A percentile compares a stretch with the other conserved stretches of the same genome.
Evolutionary conservation across 2,888 invertebrate species (phyloP).

Genomic region (Amblyteles armatorius): DNA sequence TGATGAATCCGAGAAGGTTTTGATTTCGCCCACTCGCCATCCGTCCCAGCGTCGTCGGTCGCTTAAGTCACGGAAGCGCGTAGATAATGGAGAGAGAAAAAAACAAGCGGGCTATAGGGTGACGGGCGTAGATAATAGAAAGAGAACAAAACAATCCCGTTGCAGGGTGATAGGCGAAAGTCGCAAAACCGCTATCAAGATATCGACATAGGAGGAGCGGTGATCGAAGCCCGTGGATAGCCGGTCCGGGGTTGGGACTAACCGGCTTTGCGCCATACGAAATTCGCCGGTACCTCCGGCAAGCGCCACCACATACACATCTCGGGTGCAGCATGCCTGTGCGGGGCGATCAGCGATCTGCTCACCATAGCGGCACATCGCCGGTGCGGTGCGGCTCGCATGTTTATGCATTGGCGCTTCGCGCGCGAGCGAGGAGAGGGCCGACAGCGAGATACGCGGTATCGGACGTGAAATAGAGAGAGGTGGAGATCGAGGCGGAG

Average conservation of each 20-base stretch:
- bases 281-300: constrained; percentile 16
- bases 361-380: constrained; percentile 13
- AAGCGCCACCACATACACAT: constrained; percentile 1
- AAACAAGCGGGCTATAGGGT: no score
- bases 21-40: no score
- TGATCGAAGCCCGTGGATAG: background rate
- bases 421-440: constrained; percentile 45
- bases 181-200: background rate
- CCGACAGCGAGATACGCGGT: constrained; percentile 15
- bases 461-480: constrained; percentile 36
- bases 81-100: no score
- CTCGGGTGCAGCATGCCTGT: background rate
- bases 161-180: background rate
- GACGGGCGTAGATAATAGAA: no score
- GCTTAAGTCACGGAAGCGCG: no score
- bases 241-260: constrained; percentile 1
- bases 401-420: constrained; percentile 63
- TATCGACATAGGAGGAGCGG: background rate
- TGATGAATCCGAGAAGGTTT: no score
- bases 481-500: constrained; percentile 53
- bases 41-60: no score
- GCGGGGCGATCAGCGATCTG: background rate
- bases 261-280: constrained; percentile 26
- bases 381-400: constrained; percentile 33
- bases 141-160: background rate